Base-by-base conservation (phyloP, 30 jellyfish, hydroid and myxozoan species). In the Turritopsis rubra region DNA sequence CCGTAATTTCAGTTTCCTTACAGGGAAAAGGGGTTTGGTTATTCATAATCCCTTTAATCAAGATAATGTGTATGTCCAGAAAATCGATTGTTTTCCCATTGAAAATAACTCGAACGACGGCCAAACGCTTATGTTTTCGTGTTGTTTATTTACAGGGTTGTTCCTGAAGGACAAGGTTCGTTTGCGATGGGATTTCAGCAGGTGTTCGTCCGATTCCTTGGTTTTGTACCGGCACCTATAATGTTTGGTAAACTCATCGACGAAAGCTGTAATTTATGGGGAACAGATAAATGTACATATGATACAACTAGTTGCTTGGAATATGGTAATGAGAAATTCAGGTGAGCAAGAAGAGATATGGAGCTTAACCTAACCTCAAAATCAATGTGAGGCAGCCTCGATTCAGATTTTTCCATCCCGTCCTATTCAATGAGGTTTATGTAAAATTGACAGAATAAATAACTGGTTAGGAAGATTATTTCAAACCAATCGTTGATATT, bases 131-230 rank as follows among this genome's bases (percentile, higher is more conserved):
- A n/a, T n/a, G n/a, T n/a, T n/a, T n/a, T n/a, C n/a, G n/a, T n/a
- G 52, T 20, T 26, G 52, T 65, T 73, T 75, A n/a, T 19, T 29
- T 72, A 24, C 79, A 94, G 99, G 54, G 95, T 89, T 66, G 99
- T 94, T 3, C 96, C 97, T 7, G 97, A 87, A 29, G 90, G 95
- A 30, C 97, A 88, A 72, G 86, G 96, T 1, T 86, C 99, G 4
- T 82, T 85, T 73, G 99, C 99, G 29, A 54, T 94, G 91, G 99
- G 99, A 18, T 86, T 94, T 73, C 99, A 94, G 85, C 97, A 88
- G 70, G 95, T 94, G 28, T 83, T 94, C 53, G 88, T 88, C 7
- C 96, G 99, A 4, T 86, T 88, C 66, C 95, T 94, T 65, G 97
- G 97, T 72, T 89, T 88, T 75, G 87, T 94, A 65, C 99, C 99